Percentiles rank a stretch among this genome's conserved stretches.
These are phyloP conservation scores for Saturnia pavonia DNA, from an alignment of 2,888 invertebrate species.

Conservation along the genomic window DNA sequence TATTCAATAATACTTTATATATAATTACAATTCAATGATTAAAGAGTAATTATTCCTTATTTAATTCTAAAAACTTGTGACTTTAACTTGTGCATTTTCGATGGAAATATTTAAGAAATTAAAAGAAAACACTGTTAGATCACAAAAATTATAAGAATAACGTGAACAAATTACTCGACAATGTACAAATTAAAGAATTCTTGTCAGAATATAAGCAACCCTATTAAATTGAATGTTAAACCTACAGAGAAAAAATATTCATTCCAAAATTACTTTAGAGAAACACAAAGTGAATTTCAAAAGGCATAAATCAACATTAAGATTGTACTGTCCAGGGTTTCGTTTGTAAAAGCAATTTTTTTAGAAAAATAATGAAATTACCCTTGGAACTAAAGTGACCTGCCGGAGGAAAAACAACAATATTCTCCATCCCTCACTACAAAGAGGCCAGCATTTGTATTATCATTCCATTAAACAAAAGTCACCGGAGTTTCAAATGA, in stretches of 20 bases:
- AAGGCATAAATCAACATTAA: conserved; percentile 63
- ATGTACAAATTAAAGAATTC: conserved; percentile 28
- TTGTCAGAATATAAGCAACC: conserved; percentile 53
- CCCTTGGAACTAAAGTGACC: conserved; percentile 76
- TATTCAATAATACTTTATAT: not conserved
- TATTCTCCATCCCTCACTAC: conserved; percentile 72
- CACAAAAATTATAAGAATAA: not conserved
- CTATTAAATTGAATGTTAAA: conserved; percentile 21
- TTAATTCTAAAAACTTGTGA: not conserved
- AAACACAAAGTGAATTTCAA: conserved; percentile 53
- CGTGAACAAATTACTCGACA: not conserved
- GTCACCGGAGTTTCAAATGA: conserved; percentile 80
- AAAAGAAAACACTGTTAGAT: not conserved
- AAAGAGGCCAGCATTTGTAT: conserved; percentile 78
- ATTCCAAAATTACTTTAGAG: conserved; percentile 49
- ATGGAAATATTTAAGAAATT: not conserved
- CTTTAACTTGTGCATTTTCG: not conserved
- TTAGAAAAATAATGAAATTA: conserved; percentile 73
- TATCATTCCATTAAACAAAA: conserved; percentile 82
- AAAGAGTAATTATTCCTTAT: too few relatives aligned
- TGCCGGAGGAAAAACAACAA: conserved; percentile 75
- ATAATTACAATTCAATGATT: not conserved
- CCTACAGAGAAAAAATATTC: conserved; percentile 35
- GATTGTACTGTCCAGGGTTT: conserved; percentile 59
- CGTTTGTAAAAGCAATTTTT: conserved; percentile 64